Evolutionary conservation across 1,140 invertebrate genomes (phyloP), one percentile per base, ranked within the genome.

Genomic region (Plutomurus gul): DNA sequence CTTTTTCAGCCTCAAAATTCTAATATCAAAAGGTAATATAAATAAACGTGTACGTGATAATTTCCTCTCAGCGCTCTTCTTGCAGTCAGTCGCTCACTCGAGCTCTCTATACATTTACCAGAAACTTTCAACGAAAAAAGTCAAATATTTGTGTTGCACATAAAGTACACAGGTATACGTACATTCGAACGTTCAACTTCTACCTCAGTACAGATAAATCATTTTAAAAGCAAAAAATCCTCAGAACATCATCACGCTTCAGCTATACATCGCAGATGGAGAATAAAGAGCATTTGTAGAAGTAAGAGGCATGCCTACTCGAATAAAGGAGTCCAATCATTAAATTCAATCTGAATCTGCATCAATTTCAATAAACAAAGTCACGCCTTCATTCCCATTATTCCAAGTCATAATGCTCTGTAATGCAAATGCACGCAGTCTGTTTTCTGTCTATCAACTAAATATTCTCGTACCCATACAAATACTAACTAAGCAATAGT

Each of bases 31-130:
- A 65, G 36, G 27, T 30, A 65, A 33, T 65, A 65, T 65, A 65
- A 33, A 65, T 65, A 65, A 65, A 65, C 36, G 56, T 33, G 56
- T n/a, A 65, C 36, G 56, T 65, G 27, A 33, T 65, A 65, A 65
- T 30, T 65, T 33, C 13, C 16, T 33, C n/a, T n/a, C n/a, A n/a
- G n/a, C n/a, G n/a, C n/a, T n/a, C n/a, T n/a, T n/a, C n/a, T n/a
- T n/a, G n/a, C n/a, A n/a, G n/a, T n/a, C n/a, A n/a, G n/a, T n/a
- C n/a, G n/a, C n/a, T n/a, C n/a, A n/a, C n/a, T n/a, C n/a, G n/a
- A n/a, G n/a, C n/a, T n/a, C n/a, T n/a, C n/a, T n/a, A n/a, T n/a
- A n/a, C n/a, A n/a, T n/a, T n/a, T n/a, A n/a, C n/a, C n/a, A n/a
- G n/a, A n/a, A n/a, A n/a, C n/a, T n/a, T n/a, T n/a, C n/a, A n/a